These are phyloP conservation scores for Zeugodacus cucurbitae DNA, from an alignment of 1,140 invertebrate species.

Conservation along the genomic window DNA sequence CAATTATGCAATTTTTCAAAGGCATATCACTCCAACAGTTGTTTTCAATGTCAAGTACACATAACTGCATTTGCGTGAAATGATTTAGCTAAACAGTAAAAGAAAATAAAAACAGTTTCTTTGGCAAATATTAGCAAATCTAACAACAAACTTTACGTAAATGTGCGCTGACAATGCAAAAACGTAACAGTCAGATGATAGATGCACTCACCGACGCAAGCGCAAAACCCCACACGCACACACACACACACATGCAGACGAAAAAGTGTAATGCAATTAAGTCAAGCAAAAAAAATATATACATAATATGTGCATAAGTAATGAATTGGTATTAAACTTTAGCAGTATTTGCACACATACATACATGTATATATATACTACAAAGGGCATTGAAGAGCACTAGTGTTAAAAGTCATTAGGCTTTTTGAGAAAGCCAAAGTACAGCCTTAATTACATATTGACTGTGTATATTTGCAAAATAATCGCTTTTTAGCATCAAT, in stretches of 20 bases:
- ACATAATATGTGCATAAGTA: background rate
- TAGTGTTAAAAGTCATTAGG: background rate
- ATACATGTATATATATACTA: background rate
- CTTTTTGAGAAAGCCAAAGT: background rate
- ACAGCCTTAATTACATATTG: background rate
- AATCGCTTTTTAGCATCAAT: background rate
- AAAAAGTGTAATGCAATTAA: background rate
- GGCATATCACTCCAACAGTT: background rate
- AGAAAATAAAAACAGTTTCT: background rate
- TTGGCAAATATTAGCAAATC: slow-evolving; percentile 1
- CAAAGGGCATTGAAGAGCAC: background rate
- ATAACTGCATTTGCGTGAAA: background rate
- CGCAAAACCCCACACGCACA: background rate
- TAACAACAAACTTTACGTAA: background rate
- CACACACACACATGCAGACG: too few species aligned
- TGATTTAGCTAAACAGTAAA: background rate
- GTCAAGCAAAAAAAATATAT: background rate
- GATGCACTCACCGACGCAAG: background rate
- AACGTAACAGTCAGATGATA: background rate
- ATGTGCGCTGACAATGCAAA: slow-evolving; percentile 14
- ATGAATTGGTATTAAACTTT: background rate
- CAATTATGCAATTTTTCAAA: background rate
- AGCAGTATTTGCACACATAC: background rate
- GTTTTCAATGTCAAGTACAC: slow-evolving; percentile 16
- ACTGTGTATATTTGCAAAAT: background rate